Evolutionary conservation across 2,797 vertebrate genomes (phyloP).

Genomic region (Otolemur crassicaudatus): DNA sequence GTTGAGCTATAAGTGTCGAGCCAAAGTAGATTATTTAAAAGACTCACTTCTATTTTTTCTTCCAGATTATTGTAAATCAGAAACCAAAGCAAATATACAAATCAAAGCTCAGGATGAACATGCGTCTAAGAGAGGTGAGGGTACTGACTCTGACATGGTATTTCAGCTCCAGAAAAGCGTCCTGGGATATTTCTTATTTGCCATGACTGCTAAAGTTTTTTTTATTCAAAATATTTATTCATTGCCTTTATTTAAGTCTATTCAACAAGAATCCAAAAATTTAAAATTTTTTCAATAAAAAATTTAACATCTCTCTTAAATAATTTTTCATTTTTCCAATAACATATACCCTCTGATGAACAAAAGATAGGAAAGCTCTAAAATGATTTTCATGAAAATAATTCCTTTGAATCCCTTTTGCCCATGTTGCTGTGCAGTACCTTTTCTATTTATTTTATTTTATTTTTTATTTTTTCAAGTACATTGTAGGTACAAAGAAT

Average conservation of each 20-base stretch:
- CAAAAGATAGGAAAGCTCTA: neutral
- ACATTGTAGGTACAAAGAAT: too few species aligned
- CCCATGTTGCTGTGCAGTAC: neutral
- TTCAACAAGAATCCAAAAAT: neutral
- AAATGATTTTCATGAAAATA: neutral
- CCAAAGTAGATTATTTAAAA: neutral
- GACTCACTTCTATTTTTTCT: neutral
- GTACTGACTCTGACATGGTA: neutral
- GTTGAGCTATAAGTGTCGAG: too few species aligned
- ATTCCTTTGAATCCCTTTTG: neutral
- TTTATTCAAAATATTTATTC: constrained; percentile 8
- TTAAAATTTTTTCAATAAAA: constrained; percentile 14
- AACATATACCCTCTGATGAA: neutral
- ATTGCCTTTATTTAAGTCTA: neutral
- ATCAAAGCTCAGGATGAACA: neutral
- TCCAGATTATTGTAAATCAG: neutral
- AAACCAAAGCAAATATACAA: neutral
- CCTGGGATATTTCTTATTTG: neutral
- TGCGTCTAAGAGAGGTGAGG: neutral
- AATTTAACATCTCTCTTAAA: neutral
- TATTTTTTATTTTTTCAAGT: too few species aligned
- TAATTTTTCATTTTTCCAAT: neutral
- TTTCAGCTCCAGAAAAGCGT: neutral
- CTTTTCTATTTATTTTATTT: too few species aligned
- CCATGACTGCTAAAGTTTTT: neutral